A percentile compares a stretch with the other conserved stretches of the same genome.
Conservation (phyloP, 2,797 vertebrate genomes). For the Gallinago solitaria region DNA sequence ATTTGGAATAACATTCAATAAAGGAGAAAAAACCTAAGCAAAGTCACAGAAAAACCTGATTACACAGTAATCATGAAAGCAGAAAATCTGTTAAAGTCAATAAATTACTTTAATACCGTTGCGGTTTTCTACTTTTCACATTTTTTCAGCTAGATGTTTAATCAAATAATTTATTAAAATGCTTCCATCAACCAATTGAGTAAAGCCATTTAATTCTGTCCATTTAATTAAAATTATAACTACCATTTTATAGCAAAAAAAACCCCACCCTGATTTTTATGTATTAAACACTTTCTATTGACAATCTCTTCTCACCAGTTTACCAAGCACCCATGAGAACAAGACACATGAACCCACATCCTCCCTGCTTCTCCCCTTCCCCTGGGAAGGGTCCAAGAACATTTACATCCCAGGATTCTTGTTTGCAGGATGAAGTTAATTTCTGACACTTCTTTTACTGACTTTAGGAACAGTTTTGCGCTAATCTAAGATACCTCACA, state of each 20-base stretch:
- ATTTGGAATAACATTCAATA: background rate
- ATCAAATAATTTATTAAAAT: background rate
- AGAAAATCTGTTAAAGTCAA: background rate
- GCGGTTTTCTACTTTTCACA: background rate
- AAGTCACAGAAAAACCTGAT: background rate
- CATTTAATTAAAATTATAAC: background rate
- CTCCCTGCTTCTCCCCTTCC: background rate
- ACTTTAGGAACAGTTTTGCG: background rate
- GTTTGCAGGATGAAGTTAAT: background rate
- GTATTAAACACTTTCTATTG: background rate
- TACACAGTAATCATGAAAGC: background rate
- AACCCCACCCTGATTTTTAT: fast-evolving
- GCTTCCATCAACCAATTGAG: background rate
- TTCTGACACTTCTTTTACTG: background rate
- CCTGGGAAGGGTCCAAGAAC: background rate
- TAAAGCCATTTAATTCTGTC: background rate
- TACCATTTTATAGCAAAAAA: background rate
- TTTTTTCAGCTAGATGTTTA: background rate
- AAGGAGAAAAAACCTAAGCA: background rate
- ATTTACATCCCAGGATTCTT: background rate
- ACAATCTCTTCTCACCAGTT: background rate
- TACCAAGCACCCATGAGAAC: background rate
- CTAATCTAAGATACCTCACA: background rate
- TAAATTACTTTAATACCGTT: background rate
- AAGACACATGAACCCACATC: background rate